Conservation (phyloP, 2,797 vertebrate genomes). For the Balearica regulorum region DNA sequence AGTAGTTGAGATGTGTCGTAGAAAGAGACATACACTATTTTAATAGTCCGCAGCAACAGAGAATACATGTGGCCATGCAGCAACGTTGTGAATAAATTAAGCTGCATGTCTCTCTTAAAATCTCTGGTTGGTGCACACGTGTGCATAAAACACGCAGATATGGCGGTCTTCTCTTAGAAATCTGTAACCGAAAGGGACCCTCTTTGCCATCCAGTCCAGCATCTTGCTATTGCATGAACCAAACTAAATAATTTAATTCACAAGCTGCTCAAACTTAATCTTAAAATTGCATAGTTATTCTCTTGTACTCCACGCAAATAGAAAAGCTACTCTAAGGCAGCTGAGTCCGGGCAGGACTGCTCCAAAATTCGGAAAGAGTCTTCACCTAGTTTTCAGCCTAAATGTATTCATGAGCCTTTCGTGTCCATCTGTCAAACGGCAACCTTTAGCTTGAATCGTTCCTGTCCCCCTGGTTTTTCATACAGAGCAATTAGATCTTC, state of each 20-base stretch:
- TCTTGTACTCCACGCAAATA: rapidly evolving
- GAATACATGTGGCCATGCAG: neutral
- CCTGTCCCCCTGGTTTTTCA: neutral
- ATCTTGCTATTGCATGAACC: neutral
- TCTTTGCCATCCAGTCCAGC: neutral
- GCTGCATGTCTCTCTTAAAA: neutral
- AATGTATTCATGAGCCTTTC: neutral
- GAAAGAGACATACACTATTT: neutral
- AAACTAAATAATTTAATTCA: neutral
- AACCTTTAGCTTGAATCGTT: neutral
- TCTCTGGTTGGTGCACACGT: neutral
- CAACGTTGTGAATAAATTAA: neutral
- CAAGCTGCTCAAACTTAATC: neutral
- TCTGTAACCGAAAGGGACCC: neutral
- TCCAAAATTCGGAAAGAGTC: neutral
- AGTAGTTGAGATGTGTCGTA: neutral
- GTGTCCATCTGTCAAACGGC: neutral
- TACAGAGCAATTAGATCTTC: neutral
- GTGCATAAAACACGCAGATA: neutral
- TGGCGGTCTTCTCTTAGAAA: neutral
- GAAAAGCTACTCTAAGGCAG: neutral
- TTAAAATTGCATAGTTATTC: neutral
- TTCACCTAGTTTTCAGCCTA: neutral
- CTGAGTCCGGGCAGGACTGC: neutral
- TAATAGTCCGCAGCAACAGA: neutral